These are phyloP conservation scores for Stylophora pistillata DNA, from an alignment of 64 coral and sea anemone species.

Conservation along the genomic window DNA sequence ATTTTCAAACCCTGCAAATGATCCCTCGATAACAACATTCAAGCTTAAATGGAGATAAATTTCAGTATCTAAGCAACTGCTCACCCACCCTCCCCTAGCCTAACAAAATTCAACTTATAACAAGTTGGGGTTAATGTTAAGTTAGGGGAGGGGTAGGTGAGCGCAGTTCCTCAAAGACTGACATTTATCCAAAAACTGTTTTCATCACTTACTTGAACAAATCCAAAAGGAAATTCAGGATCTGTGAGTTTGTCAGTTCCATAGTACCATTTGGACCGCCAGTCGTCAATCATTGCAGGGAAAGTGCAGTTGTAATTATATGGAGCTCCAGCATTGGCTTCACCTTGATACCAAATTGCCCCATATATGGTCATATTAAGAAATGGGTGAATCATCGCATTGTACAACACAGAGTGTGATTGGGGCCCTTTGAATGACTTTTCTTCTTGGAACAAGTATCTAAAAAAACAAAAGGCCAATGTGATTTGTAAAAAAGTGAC, in stretches of 20 bases:
- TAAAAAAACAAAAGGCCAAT: neutral
- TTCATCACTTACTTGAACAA: conserved; percentile 77
- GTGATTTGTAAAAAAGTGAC: neutral
- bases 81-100: neutral
- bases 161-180: too few relatives aligned
- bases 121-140: too few relatives aligned
- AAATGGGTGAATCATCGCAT: conserved; percentile 92
- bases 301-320: conserved; percentile 95
- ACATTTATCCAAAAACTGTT: neutral
- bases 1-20: neutral
- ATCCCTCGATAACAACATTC: neutral
- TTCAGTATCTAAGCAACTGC: too few relatives aligned
- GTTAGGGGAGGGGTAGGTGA: too few relatives aligned
- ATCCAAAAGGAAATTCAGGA: conserved; percentile 91
- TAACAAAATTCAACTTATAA: neutral
- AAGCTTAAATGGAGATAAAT: too few relatives aligned
- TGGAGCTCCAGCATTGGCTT: conserved; percentile 60
- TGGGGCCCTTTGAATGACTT: conserved; percentile 3
- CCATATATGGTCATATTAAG: conserved; percentile 99
- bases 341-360: conserved; percentile 98
- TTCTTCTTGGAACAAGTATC: conserved; percentile 19
- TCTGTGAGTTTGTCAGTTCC: conserved; percentile 70
- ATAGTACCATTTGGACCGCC: conserved; percentile 88
- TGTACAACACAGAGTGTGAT: conserved; percentile 75
- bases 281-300: conserved; percentile 98